Evolutionary conservation across 2,888 invertebrate genomes (phyloP).

Genomic region (Pseudoips prasinana): DNA sequence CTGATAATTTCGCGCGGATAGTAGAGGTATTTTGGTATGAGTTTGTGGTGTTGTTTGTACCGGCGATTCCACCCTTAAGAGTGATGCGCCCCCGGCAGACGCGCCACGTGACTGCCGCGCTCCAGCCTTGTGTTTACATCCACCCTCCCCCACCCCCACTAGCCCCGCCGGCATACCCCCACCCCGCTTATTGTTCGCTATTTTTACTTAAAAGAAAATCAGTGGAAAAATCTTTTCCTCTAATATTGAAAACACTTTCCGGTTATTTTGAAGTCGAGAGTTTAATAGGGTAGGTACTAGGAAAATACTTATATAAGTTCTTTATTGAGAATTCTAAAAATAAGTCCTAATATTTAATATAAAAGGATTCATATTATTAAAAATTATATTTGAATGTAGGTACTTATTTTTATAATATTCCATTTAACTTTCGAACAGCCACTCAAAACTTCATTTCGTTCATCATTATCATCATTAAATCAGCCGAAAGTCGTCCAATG

Average conservation of each 20-base stretch:
- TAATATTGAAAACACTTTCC: neutral
- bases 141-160: slow-evolving; percentile 36
- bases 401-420: no score
- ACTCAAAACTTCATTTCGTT: no score
- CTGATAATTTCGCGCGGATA: neutral
- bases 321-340: neutral
- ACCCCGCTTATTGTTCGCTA: slow-evolving; percentile 32
- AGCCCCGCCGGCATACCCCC: slow-evolving; percentile 37
- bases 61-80: slow-evolving; percentile 60
- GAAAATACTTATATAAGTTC: no score
- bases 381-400: no score
- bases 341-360: neutral
- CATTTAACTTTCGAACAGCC: no score
- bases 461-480: no score
- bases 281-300: no score
- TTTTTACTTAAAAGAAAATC: slow-evolving; percentile 23
- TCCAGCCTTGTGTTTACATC: slow-evolving; percentile 76
- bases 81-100: slow-evolving; percentile 80
- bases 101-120: slow-evolving; percentile 80
- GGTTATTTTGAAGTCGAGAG: no score
- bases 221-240: neutral
- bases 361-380: neutral
- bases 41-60: slow-evolving; percentile 29
- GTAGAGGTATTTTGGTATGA: slow-evolving; percentile 11
- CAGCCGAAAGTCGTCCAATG: no score